These are phyloP conservation scores for Ctenochaetus hawaiiensis DNA, from an alignment of 2,797 vertebrate species.

Conservation along the genomic window DNA sequence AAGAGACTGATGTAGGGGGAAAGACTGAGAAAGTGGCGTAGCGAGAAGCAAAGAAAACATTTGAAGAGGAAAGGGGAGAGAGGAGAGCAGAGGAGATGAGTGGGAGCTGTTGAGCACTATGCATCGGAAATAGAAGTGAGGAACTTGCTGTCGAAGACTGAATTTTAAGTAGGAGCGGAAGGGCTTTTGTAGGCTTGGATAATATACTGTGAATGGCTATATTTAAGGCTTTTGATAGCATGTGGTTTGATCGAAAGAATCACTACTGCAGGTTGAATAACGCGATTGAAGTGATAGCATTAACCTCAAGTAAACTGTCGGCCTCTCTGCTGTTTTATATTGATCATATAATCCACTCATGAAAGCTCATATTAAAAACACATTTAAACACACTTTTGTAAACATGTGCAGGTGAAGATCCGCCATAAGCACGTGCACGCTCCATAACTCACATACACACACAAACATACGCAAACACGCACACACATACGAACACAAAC, in stretches of 20 bases:
- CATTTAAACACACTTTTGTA: neutral
- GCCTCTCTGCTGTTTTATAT: neutral
- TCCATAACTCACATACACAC: neutral
- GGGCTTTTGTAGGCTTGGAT: slow-evolving; percentile 36
- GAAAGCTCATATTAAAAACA: neutral
- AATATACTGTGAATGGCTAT: slow-evolving; percentile 26
- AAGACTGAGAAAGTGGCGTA: slow-evolving; percentile 39
- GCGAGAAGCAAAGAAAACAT: slow-evolving; percentile 58
- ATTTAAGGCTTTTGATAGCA: slow-evolving; percentile 26
- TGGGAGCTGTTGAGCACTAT: slow-evolving; percentile 57
- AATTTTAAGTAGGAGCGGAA: slow-evolving; percentile 60
- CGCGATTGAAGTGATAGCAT: neutral
- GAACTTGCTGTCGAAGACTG: slow-evolving; percentile 52
- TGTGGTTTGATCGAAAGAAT: slow-evolving; percentile 22
- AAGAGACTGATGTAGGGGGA: slow-evolving; percentile 54
- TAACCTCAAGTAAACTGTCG: neutral
- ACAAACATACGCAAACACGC: neutral
- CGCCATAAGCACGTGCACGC: neutral
- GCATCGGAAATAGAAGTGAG: slow-evolving; percentile 57
- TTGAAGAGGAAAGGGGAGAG: slow-evolving; percentile 58
- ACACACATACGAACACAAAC: neutral
- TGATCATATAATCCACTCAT: neutral
- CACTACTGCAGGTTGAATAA: slow-evolving; percentile 8
- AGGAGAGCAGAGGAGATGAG: slow-evolving; percentile 58
- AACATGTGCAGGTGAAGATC: neutral